Evolutionary conservation across 1,140 invertebrate genomes (phyloP).

Genomic region (Neoseiulus cucumeris): DNA sequence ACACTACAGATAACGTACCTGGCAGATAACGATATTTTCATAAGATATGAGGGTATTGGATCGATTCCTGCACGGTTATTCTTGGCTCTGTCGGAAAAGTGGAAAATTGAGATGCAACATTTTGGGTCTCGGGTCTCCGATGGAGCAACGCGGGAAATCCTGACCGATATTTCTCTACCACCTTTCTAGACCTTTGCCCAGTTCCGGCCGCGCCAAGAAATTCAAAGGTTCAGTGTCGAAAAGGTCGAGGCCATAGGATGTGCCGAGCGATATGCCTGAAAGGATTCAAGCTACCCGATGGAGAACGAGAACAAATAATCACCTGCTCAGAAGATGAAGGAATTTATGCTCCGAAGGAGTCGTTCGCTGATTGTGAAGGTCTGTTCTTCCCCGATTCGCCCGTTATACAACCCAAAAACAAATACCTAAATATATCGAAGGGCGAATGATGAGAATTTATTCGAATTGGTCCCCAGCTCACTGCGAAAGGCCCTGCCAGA

Average conservation of each 20-base stretch:
- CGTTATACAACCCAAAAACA: not conserved
- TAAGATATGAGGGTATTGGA: not conserved
- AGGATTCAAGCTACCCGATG: conserved; percentile 44
- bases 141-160: not conserved
- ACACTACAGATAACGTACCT: too few relatives aligned
- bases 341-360: conserved; percentile 31
- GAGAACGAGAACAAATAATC: conserved; percentile 37
- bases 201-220: not conserved
- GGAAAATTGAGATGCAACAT: not conserved
- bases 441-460: not conserved
- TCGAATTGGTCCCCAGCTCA: conserved; percentile 34
- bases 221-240: not conserved
- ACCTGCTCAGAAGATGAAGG: conserved; percentile 42
- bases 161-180: not conserved
- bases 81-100: not conserved
- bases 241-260: conserved; percentile 19
- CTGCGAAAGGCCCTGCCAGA: conserved; percentile 48
- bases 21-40: not conserved
- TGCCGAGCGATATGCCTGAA: conserved; percentile 40
- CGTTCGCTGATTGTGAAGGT: conserved; percentile 44
- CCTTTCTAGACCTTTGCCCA: not conserved
- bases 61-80: not conserved
- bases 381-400: conserved; percentile 19
- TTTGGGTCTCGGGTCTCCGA: not conserved
- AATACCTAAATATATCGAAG: conserved; percentile 15